A percentile compares a stretch with the other conserved stretches of the same genome.
Evolutionary conservation across 1,140 invertebrate species (phyloP).

Genomic region (Nephotettix cincticeps): DNA sequence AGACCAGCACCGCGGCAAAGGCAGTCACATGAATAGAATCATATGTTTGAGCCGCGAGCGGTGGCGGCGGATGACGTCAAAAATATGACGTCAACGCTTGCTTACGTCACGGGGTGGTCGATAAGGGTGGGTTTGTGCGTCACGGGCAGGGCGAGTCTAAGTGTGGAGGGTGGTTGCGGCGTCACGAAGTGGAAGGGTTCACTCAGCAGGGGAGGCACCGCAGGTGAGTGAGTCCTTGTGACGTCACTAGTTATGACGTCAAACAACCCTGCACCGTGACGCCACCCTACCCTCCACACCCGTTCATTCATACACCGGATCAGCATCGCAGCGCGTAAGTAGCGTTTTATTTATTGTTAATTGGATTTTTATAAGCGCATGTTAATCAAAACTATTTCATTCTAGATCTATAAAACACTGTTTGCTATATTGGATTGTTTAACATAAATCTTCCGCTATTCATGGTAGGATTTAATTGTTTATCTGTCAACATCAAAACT

Average conservation of each 20-base stretch:
- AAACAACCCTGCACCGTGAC: background rate
- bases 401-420: too few relatives aligned
- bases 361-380: too few relatives aligned
- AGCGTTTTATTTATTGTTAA: too few relatives aligned
- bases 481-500: too few relatives aligned
- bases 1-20: too few relatives aligned
- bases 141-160: background rate
- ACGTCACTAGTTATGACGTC: background rate
- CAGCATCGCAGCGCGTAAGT: too few relatives aligned
- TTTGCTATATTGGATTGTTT: too few relatives aligned
- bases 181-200: background rate
- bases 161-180: background rate
- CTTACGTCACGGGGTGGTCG: background rate
- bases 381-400: too few relatives aligned
- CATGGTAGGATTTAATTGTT: too few relatives aligned
- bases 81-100: background rate
- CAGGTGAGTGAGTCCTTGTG: background rate
- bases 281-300: background rate
- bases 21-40: background rate
- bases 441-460: too few relatives aligned
- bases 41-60: background rate
- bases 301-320: constrained; percentile 5
- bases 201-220: background rate
- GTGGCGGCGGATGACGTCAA: background rate
- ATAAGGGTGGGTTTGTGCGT: background rate